phyloP scores from a whole-genome alignment of 2,113 vertebrate species.

The Paratilapia polleni region DNA sequence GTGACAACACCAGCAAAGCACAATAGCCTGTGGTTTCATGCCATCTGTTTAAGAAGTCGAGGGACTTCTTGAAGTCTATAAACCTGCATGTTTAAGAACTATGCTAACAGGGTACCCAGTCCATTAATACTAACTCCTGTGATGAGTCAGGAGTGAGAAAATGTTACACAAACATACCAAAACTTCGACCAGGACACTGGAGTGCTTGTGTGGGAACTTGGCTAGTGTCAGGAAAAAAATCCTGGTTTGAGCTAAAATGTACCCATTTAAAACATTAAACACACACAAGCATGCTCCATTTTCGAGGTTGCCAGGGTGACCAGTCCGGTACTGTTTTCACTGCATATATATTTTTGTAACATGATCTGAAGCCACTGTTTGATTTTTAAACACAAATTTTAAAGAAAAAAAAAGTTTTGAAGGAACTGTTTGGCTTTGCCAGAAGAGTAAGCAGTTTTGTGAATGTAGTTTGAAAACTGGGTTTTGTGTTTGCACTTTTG shows the following conservation, averaged over 20 bases:
- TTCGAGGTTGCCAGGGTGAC: background rate
- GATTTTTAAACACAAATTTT: background rate
- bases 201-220: background rate
- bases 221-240: too few relatives aligned
- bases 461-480: too few relatives aligned
- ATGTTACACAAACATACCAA: background rate
- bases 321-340: background rate
- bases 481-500: too few relatives aligned
- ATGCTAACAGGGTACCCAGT: background rate
- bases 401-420: background rate
- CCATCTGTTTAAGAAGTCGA: too few relatives aligned
- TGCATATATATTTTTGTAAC: background rate
- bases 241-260: background rate
- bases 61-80: too few relatives aligned
- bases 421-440: background rate
- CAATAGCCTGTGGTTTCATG: too few relatives aligned
- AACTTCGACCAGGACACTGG: background rate
- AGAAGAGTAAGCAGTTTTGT: too few relatives aligned
- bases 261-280: background rate
- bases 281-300: background rate
- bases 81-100: too few relatives aligned
- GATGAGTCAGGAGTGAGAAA: background rate
- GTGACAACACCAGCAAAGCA: background rate
- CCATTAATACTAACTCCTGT: background rate
- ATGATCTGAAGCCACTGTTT: background rate